These are phyloP conservation scores for Drosophila nigricruria DNA, from an alignment of 2,888 invertebrate species.

Conservation along the genomic window DNA sequence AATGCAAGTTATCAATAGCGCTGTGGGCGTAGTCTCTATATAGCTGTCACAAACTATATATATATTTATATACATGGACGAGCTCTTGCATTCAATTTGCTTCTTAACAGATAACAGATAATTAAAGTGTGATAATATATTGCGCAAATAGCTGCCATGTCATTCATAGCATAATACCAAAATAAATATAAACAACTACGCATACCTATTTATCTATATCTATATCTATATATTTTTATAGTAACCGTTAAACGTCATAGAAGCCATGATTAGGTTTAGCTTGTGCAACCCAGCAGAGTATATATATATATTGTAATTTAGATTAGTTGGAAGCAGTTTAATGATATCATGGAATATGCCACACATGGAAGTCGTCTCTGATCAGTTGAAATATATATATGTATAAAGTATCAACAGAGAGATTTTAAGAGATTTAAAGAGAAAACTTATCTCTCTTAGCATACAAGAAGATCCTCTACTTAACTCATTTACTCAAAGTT, in stretches of 20 bases:
- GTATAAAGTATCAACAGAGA: not conserved
- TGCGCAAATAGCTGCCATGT: constrained; percentile 45
- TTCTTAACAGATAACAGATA: constrained; percentile 45
- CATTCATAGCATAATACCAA: constrained; percentile 43
- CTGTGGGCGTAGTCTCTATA: not conserved
- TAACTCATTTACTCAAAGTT: not conserved
- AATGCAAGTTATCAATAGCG: not conserved
- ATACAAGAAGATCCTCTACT: not conserved
- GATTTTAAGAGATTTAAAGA: not conserved
- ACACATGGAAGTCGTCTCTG: not conserved
- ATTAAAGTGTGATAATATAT: constrained; percentile 53
- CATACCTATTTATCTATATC: constrained; percentile 6
- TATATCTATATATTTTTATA: not conserved
- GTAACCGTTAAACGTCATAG: not conserved
- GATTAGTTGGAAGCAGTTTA: not conserved
- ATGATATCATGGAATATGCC: constrained; percentile 3
- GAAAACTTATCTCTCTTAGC: not conserved
- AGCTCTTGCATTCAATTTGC: constrained; percentile 19
- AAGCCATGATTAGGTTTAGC: not conserved
- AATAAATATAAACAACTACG: constrained; percentile 41
- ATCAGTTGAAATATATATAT: not conserved
- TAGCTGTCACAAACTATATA: constrained; percentile 1
- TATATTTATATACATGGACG: not conserved
- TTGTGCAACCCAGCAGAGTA: not conserved
- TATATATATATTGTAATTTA: not conserved